Percentiles rank a stretch among this genome's conserved stretches.
These are phyloP conservation scores for Cyrtorhinus lividipennis DNA, from an alignment of 1,140 invertebrate species.

Conservation along the genomic window DNA sequence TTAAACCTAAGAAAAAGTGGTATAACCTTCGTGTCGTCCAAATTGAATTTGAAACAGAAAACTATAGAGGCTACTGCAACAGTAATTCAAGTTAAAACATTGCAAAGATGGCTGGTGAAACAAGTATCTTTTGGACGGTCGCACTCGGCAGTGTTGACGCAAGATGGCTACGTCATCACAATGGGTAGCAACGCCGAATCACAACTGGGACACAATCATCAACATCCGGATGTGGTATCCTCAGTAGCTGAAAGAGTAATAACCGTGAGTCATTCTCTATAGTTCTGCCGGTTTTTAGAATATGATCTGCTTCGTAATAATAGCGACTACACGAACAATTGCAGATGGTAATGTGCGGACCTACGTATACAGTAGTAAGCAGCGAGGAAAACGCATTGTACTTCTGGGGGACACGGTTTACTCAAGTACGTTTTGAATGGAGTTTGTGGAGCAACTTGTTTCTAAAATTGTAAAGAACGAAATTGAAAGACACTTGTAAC, in stretches of 20 bases:
- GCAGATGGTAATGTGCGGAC: slow-evolving; percentile 45
- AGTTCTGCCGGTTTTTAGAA: too few species aligned
- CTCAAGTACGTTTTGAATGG: slow-evolving; percentile 24
- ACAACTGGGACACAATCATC: slow-evolving; percentile 39
- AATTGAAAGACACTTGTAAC: not conserved
- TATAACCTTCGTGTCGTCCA: too few species aligned
- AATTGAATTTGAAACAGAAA: too few species aligned
- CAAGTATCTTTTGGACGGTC: slow-evolving; percentile 40
- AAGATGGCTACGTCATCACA: slow-evolving; percentile 48
- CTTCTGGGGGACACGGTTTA: slow-evolving; percentile 48
- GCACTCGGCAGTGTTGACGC: slow-evolving; percentile 45
- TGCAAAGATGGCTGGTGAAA: slow-evolving; percentile 31
- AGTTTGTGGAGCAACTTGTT: not conserved
- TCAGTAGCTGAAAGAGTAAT: slow-evolving; percentile 37
- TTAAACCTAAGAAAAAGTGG: too few species aligned
- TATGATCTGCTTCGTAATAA: too few species aligned
- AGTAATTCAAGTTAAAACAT: slow-evolving; percentile 19
- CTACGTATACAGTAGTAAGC: slow-evolving; percentile 46
- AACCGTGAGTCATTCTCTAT: slow-evolving; percentile 35
- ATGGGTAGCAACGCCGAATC: slow-evolving; percentile 47
- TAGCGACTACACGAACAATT: too few species aligned
- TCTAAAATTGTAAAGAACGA: not conserved
- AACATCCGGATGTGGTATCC: slow-evolving; percentile 38
- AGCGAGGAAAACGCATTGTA: slow-evolving; percentile 51
- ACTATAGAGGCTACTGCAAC: not conserved